phyloP scores from a whole-genome alignment of 2,888 invertebrate species.

The Pseudanteris insignis region DNA sequence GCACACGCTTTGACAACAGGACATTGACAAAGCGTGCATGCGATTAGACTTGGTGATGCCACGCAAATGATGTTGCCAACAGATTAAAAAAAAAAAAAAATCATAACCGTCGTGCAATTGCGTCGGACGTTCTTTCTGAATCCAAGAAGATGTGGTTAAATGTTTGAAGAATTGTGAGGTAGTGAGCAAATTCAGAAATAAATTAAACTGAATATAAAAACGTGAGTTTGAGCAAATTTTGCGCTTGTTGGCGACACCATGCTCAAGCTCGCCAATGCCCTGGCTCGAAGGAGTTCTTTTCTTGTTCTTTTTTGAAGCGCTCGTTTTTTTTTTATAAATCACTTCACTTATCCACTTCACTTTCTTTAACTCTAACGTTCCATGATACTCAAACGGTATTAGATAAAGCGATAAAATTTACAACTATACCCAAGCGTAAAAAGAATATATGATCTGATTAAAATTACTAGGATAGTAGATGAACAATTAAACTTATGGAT shows the following conservation, averaged over 20 bases:
- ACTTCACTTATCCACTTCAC: slow-evolving; percentile 46
- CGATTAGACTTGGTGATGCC: slow-evolving; percentile 65
- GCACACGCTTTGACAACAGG: slow-evolving; percentile 63
- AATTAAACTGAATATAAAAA: slow-evolving; percentile 44
- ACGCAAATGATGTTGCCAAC: slow-evolving; percentile 66
- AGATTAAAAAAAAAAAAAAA: too few species aligned
- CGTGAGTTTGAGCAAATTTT: slow-evolving; percentile 50
- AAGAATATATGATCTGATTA: background rate
- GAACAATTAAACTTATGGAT: too few species aligned
- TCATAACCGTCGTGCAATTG: too few species aligned
- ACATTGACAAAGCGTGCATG: slow-evolving; percentile 67
- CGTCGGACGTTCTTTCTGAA: too few species aligned
- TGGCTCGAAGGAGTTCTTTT: slow-evolving; percentile 72
- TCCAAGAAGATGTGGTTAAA: too few species aligned
- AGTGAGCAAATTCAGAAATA: slow-evolving; percentile 31
- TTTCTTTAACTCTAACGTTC: slow-evolving; percentile 33
- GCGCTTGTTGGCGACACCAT: slow-evolving; percentile 66
- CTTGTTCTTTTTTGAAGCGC: slow-evolving; percentile 55
- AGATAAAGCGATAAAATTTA: slow-evolving; percentile 56
- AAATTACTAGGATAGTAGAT: too few species aligned
- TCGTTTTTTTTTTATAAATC: slow-evolving; percentile 55
- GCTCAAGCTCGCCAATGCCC: slow-evolving; percentile 84
- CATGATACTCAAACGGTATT: slow-evolving; percentile 51
- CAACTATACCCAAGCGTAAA: slow-evolving; percentile 63
- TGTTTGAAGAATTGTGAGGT: slow-evolving; percentile 28